Evolutionary conservation across 2,888 invertebrate species (phyloP).

Genomic region (Furcula furcula): DNA sequence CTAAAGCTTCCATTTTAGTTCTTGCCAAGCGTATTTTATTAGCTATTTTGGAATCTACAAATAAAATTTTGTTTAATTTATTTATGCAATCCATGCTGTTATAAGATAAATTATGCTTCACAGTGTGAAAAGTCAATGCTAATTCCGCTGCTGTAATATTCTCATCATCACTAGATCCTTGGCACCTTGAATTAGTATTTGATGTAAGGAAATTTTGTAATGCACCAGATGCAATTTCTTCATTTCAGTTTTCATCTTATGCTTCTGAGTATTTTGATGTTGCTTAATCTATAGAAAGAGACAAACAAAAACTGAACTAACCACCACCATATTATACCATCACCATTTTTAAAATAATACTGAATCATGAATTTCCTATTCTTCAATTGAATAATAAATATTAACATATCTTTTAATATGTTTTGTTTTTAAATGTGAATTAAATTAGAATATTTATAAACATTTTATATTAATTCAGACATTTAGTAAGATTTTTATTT

Average conservation of each 20-base stretch:
- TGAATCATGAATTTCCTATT: no score
- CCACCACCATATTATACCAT: no score
- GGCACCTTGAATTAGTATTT: not conserved
- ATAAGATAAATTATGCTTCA: constrained; percentile 22
- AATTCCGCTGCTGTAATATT: constrained; percentile 7
- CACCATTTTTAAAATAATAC: no score
- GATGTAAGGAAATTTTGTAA: constrained; percentile 1
- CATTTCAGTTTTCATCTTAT: constrained; percentile 1
- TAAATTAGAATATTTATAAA: no score
- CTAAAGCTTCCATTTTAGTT: constrained; percentile 19
- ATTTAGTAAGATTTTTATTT: no score
- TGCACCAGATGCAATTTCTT: not conserved
- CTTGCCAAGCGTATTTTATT: not conserved
- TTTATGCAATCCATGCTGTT: constrained; percentile 3
- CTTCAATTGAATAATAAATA: no score
- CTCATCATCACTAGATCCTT: constrained; percentile 1
- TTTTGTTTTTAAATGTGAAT: no score
- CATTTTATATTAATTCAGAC: no score
- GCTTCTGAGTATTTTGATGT: constrained; percentile 3
- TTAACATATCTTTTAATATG: no score
- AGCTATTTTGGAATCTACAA: constrained; percentile 1
- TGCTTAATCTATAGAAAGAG: constrained; percentile 1
- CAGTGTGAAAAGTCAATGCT: constrained; percentile 22
- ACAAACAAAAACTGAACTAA: no score
- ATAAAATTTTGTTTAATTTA: constrained; percentile 1